Conservation (phyloP, 2,888 invertebrate species). For the Sphaerophoria taeniata region DNA sequence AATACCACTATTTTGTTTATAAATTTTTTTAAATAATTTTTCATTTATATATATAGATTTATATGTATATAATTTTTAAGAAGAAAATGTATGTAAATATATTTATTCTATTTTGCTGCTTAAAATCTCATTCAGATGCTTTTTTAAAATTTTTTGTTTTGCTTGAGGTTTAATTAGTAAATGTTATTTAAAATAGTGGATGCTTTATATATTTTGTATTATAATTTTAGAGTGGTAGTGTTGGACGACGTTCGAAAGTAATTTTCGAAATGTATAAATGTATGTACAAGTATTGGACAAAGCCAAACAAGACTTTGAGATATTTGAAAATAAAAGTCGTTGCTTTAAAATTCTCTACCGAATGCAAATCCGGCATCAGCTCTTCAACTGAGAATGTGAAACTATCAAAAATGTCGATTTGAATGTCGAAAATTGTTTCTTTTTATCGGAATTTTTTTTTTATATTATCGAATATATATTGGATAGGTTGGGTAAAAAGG, state of each 20-base stretch:
- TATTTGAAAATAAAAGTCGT: neutral
- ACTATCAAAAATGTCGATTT: too few relatives aligned
- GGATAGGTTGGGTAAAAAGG: too few relatives aligned
- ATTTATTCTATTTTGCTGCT: constrained; percentile 39
- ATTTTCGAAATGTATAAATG: constrained; percentile 62
- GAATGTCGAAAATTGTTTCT: too few relatives aligned
- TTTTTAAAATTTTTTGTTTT: constrained; percentile 21
- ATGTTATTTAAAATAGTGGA: constrained; percentile 64
- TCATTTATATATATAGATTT: constrained; percentile 8
- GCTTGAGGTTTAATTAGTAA: constrained; percentile 60
- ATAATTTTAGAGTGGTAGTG: constrained; percentile 54
- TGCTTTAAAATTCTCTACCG: too few relatives aligned
- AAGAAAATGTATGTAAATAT: constrained; percentile 67
- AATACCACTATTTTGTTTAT: constrained; percentile 20
- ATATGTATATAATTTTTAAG: constrained; percentile 40
- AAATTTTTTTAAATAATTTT: constrained; percentile 18
- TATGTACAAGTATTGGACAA: constrained; percentile 43
- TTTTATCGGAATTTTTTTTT: too few relatives aligned
- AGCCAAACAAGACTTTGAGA: constrained; percentile 10
- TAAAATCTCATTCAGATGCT: constrained; percentile 39
- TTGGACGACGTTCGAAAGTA: constrained; percentile 71
- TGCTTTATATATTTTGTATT: constrained; percentile 34
- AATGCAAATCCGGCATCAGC: too few relatives aligned
- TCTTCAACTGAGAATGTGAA: too few relatives aligned
- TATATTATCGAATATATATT: too few relatives aligned